These are phyloP conservation scores for Vanessa tameamea DNA, from an alignment of 1,140 invertebrate species.

Conservation along the genomic window DNA sequence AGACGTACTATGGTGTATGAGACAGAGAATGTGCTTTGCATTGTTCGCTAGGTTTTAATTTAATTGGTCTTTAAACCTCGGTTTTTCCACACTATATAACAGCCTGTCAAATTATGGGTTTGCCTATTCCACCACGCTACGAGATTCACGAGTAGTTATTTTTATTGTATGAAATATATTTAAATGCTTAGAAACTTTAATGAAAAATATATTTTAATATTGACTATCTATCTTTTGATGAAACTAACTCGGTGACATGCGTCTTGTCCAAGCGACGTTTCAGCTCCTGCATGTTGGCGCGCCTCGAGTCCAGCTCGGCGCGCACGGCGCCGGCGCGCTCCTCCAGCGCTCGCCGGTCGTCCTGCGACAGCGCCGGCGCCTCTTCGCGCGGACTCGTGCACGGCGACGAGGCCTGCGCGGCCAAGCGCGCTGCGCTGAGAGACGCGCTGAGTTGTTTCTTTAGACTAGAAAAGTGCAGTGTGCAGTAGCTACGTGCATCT, in stretches of 20 bases:
- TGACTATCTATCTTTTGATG: background rate
- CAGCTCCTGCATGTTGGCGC: constrained; percentile 87
- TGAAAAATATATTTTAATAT: no score
- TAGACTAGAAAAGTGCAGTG: constrained; percentile 67
- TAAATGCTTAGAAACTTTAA: no score
- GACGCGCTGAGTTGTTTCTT: constrained; percentile 84
- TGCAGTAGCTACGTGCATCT: no score
- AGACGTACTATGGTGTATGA: background rate
- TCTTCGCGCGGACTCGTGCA: constrained; percentile 55
- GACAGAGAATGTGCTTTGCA: no score
- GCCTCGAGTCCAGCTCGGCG: constrained; percentile 86
- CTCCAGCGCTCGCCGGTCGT: constrained; percentile 85
- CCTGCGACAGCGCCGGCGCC: constrained; percentile 77
- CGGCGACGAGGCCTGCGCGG: constrained; percentile 58
- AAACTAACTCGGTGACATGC: constrained; percentile 89
- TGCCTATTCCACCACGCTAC: no score
- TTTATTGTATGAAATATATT: no score
- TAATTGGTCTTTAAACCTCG: no score
- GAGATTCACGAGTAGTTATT: no score
- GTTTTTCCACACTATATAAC: no score
- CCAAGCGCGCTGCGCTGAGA: constrained; percentile 76
- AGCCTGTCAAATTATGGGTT: no score
- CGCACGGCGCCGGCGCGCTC: constrained; percentile 85
- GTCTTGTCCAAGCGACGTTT: constrained; percentile 87
- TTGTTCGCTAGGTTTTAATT: no score